A percentile compares a stretch with the other conserved stretches of the same genome.
These are phyloP conservation scores for Illadopsis cleaveri DNA, from an alignment of 2,113 vertebrate genomes.

Conservation along the genomic window DNA sequence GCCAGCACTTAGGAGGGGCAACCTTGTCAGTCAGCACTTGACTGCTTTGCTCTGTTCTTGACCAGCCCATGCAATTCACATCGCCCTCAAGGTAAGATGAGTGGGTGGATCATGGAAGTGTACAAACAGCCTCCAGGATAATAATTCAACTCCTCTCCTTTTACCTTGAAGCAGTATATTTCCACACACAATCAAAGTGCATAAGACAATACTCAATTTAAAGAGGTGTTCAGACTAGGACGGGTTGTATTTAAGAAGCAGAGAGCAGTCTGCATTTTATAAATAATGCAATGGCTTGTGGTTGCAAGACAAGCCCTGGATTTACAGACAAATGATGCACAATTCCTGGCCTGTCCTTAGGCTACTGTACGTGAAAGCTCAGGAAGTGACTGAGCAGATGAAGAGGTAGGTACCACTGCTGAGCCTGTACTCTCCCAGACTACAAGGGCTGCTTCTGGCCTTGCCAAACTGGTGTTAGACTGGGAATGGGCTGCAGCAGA, in stretches of 20 bases:
- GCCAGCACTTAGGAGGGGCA: slow-evolving; percentile 34
- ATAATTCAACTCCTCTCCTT: slow-evolving; percentile 55
- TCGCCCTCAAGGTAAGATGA: slow-evolving; percentile 44
- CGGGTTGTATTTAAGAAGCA: slow-evolving; percentile 36
- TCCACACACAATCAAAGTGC: slow-evolving; percentile 27
- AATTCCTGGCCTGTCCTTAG: not conserved
- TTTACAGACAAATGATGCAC: slow-evolving; percentile 20
- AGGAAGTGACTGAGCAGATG: not conserved
- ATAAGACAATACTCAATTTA: slow-evolving; percentile 41
- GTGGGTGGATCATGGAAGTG: slow-evolving; percentile 49
- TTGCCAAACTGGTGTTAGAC: not conserved
- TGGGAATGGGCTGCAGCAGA: not conserved
- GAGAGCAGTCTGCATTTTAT: slow-evolving; percentile 15
- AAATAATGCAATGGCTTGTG: slow-evolving; percentile 39
- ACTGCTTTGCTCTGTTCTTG: slow-evolving; percentile 61
- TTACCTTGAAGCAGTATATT: slow-evolving; percentile 63
- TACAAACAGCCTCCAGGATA: slow-evolving; percentile 45
- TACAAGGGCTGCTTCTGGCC: not conserved
- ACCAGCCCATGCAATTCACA: slow-evolving; percentile 45
- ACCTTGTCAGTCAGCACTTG: slow-evolving; percentile 55
- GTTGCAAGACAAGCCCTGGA: not conserved
- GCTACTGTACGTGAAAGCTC: not conserved
- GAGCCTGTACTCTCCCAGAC: not conserved
- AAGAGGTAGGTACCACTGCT: not conserved
- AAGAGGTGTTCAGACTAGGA: slow-evolving; percentile 10